phyloP scores from a whole-genome alignment of 2,797 vertebrate species.

The Tapera naevia region DNA sequence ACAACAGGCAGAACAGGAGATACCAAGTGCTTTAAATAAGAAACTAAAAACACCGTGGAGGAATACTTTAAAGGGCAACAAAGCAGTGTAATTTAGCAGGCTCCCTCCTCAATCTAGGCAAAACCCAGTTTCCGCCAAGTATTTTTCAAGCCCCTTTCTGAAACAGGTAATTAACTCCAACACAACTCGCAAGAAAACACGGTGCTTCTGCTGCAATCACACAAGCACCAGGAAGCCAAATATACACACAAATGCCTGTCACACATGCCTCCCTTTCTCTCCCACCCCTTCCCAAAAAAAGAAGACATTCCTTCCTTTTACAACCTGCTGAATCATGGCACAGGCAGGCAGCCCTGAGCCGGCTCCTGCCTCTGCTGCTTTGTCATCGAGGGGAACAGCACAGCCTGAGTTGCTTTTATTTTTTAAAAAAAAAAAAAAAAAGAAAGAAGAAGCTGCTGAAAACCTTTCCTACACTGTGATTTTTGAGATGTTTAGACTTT shows the following conservation, averaged over 20 bases:
- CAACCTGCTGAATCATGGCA: conserved; percentile 66
- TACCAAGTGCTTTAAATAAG: background rate
- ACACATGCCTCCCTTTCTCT: background rate
- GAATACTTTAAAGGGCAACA: background rate
- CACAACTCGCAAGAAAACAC: background rate
- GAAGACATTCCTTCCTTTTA: conserved; percentile 52
- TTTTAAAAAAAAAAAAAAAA: too few species aligned
- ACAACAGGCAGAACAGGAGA: background rate
- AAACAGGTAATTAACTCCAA: background rate
- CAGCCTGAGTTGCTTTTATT: too few species aligned
- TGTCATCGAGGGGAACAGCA: background rate
- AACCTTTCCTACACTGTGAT: background rate
- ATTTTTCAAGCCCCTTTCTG: background rate
- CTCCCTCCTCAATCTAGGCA: background rate
- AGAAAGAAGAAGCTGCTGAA: background rate
- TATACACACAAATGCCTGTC: background rate
- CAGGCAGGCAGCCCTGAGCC: conserved; percentile 37
- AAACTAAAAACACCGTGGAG: background rate
- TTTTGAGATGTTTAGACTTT: background rate
- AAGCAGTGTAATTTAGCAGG: background rate
- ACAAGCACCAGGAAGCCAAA: background rate
- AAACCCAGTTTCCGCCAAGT: background rate
- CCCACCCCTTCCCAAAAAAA: conserved; percentile 50
- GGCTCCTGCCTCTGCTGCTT: conserved; percentile 12
- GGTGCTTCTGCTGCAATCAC: background rate